These are phyloP conservation scores for Ectemnius continuus DNA, from an alignment of 2,888 invertebrate species.

Conservation along the genomic window DNA sequence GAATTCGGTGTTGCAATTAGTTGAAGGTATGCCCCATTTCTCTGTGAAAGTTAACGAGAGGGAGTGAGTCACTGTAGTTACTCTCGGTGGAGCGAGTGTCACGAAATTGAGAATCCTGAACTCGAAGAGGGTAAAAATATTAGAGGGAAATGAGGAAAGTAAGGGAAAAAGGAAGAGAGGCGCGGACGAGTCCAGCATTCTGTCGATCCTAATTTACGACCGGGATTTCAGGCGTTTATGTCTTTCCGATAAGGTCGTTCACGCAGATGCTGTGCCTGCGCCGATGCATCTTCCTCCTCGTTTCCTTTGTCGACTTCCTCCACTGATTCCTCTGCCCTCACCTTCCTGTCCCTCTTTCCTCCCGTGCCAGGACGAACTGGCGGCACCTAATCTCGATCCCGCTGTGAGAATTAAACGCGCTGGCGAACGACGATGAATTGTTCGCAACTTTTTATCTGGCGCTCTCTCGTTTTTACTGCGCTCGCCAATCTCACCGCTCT, in stretches of 20 bases:
- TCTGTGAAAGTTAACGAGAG: background rate
- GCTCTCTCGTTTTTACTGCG: background rate
- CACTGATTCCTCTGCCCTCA: conserved; percentile 11
- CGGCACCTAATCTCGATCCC: conserved; percentile 19
- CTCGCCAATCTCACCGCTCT: background rate
- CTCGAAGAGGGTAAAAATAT: conserved; percentile 31
- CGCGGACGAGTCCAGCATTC: conserved; percentile 67
- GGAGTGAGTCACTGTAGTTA: conserved; percentile 28
- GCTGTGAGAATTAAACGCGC: background rate
- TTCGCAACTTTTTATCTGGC: conserved; percentile 3
- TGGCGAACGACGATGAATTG: conserved; percentile 3
- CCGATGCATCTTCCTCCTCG: conserved; percentile 54
- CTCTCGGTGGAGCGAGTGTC: conserved; percentile 21
- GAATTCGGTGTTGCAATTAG: too few relatives aligned
- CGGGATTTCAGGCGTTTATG: conserved; percentile 76
- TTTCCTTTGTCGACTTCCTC: conserved; percentile 15
- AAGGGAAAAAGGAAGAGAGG: conserved; percentile 26
- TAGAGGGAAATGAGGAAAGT: conserved; percentile 11
- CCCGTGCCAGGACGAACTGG: conserved; percentile 47
- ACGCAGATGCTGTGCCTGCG: conserved; percentile 61
- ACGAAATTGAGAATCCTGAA: conserved; percentile 19
- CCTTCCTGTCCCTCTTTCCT: conserved; percentile 40
- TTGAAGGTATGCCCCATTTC: too few relatives aligned
- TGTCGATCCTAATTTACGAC: conserved; percentile 77
- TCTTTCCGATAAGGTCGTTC: conserved; percentile 76